A percentile compares a stretch with the other conserved stretches of the same genome.
Conservation (phyloP, 2,113 vertebrate species). For the Turnix velox region DNA sequence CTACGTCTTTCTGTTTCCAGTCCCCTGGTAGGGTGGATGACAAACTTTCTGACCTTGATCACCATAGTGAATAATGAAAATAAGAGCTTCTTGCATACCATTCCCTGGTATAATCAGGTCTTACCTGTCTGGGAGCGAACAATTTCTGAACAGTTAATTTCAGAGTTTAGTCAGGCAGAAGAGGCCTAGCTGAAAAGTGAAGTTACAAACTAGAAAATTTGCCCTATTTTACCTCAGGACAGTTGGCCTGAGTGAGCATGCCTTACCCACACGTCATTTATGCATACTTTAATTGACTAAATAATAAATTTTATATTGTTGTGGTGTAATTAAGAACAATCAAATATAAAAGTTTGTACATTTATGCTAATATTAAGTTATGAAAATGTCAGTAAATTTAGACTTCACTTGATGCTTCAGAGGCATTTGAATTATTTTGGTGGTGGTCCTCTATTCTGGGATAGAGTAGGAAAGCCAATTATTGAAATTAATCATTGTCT, state of each 20-base stretch:
- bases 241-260: neutral
- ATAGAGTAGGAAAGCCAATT: neutral
- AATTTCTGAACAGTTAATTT: too few relatives aligned
- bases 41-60: too few relatives aligned
- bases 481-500: neutral
- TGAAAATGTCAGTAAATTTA: neutral
- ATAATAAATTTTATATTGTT: neutral
- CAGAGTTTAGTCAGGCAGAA: too few relatives aligned
- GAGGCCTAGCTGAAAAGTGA: too few relatives aligned
- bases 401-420: neutral
- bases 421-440: neutral
- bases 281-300: neutral
- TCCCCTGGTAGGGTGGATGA: too few relatives aligned
- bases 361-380: neutral
- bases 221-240: too few relatives aligned
- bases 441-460: neutral
- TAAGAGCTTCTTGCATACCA: too few relatives aligned
- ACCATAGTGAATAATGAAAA: too few relatives aligned
- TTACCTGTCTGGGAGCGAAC: too few relatives aligned
- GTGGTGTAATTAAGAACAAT: neutral
- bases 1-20: too few relatives aligned
- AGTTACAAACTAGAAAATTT: too few relatives aligned
- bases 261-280: neutral
- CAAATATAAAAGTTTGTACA: neutral
- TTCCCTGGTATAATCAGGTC: too few relatives aligned